These are phyloP conservation scores for Metalampra italica DNA, from an alignment of 2,888 invertebrate genomes.

Conservation along the genomic window DNA sequence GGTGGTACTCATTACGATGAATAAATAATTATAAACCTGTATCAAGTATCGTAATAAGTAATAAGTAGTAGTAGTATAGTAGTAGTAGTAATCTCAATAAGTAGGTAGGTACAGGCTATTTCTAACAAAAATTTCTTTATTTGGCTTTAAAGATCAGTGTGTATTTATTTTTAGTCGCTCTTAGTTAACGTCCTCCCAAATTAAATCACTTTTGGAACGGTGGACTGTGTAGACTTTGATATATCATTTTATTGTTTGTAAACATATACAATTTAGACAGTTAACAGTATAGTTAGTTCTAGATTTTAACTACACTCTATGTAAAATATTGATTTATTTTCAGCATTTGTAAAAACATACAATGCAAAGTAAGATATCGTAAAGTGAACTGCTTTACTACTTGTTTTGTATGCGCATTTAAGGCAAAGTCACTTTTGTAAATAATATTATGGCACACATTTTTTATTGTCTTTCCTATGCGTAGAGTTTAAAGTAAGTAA, in stretches of 20 bases:
- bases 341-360: slow-evolving; percentile 1
- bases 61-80: no score
- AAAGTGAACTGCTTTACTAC: slow-evolving; percentile 52
- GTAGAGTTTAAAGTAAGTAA: background rate
- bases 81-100: no score
- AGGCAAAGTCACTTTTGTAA: slow-evolving; percentile 27
- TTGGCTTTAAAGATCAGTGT: slow-evolving; percentile 16
- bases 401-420: slow-evolving; percentile 46
- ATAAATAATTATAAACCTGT: slow-evolving; percentile 42
- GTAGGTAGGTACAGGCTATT: slow-evolving; percentile 18
- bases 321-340: background rate
- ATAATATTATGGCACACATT: slow-evolving; percentile 16
- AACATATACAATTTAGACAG: no score
- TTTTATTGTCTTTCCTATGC: slow-evolving; percentile 30
- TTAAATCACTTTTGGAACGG: slow-evolving; percentile 19
- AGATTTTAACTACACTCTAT: background rate
- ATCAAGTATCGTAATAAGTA: no score
- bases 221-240: background rate
- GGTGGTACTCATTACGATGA: slow-evolving; percentile 37
- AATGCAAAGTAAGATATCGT: slow-evolving; percentile 31
- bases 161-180: slow-evolving; percentile 38
- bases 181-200: slow-evolving; percentile 37
- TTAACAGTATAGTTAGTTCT: no score
- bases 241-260: background rate
- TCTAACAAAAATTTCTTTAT: slow-evolving; percentile 23